Conservation (phyloP, 2,888 invertebrate genomes). For the Leptinotarsa tumamoca region DNA sequence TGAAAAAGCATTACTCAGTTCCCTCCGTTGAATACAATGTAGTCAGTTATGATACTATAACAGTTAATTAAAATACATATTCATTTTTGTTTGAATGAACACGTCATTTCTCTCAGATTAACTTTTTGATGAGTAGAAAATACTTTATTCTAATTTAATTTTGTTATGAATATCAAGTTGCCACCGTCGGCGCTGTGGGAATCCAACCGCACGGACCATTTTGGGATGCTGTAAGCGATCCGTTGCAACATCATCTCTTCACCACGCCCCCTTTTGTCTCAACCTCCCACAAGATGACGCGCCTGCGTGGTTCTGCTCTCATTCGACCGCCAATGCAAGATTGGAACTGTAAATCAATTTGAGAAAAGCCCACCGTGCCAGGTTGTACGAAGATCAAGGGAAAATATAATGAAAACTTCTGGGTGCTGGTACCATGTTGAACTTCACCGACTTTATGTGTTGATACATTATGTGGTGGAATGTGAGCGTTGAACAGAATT, state of each 20-base stretch:
- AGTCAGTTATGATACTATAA: no score
- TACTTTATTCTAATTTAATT: no score
- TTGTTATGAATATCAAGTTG: no score
- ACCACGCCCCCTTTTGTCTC: conserved; percentile 63
- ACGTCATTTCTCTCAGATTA: no score
- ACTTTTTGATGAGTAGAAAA: no score
- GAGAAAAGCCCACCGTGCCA: conserved; percentile 44
- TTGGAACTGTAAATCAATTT: conserved; percentile 61
- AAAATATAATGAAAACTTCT: conserved; percentile 35
- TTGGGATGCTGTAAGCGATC: conserved; percentile 40
- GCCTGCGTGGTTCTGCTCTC: conserved; percentile 62
- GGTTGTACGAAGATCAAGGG: conserved; percentile 48
- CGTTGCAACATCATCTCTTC: conserved; percentile 35
- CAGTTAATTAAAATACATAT: no score
- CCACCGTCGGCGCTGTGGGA: conserved; percentile 32
- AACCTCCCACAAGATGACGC: conserved; percentile 59
- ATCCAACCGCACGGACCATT: conserved; percentile 35
- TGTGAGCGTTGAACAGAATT: not conserved
- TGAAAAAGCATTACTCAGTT: no score
- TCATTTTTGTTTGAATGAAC: no score
- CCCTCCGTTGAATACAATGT: no score
- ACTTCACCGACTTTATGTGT: not conserved
- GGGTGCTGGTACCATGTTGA: not conserved
- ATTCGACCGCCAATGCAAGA: conserved; percentile 56
- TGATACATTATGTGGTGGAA: not conserved